Conservation (phyloP, 2,113 vertebrate genomes). For the Corydoras sp. region DNA sequence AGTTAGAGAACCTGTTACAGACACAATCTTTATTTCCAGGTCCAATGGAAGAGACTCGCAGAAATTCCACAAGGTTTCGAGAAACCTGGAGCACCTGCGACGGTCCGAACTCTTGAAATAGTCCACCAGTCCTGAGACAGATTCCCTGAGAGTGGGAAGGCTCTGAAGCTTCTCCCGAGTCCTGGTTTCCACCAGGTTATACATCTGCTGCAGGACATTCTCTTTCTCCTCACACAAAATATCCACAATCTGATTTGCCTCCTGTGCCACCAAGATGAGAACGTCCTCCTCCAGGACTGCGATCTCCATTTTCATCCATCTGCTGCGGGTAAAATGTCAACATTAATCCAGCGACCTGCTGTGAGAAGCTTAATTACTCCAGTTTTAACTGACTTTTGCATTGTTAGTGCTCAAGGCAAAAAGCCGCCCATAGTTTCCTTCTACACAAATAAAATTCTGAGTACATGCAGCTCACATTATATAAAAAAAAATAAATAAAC, state of each 20-base stretch:
- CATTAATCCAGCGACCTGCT: neutral
- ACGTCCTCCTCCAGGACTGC: constrained; percentile 43
- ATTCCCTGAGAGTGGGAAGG: neutral
- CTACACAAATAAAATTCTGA: no score
- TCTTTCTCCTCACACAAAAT: constrained; percentile 48
- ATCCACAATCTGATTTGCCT: constrained; percentile 54
- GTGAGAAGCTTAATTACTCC: no score
- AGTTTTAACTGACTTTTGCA: no score
- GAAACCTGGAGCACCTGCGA: constrained; percentile 63
- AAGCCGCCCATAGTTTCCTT: no score
- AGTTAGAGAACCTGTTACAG: constrained; percentile 49
- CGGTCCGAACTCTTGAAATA: constrained; percentile 46
- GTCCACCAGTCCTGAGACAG: constrained; percentile 50
- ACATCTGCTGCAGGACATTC: constrained; percentile 46
- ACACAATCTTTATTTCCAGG: constrained; percentile 71
- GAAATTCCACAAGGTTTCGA: constrained; percentile 64
- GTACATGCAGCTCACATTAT: no score
- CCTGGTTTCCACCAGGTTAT: constrained; percentile 38
- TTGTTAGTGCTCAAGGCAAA: no score
- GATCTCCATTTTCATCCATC: constrained; percentile 55
- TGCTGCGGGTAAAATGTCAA: constrained; percentile 34
- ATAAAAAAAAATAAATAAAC: no score
- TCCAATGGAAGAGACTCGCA: constrained; percentile 68
- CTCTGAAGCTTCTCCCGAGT: constrained; percentile 2
- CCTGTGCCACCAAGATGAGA: constrained; percentile 39